Conservation (phyloP, 2,797 vertebrate species). For the Pyrocephalus nanus region DNA sequence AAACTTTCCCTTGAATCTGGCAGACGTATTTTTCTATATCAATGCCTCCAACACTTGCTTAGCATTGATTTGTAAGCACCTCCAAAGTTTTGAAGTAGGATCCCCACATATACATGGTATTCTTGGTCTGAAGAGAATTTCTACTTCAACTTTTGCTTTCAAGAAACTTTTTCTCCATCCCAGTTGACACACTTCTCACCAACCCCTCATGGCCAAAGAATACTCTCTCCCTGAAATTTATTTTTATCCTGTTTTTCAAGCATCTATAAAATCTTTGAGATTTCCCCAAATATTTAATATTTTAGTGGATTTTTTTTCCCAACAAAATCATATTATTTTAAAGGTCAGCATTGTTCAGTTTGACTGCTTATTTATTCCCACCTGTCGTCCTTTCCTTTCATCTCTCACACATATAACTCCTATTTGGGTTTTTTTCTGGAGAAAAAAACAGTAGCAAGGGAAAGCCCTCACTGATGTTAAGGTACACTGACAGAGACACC, state of each 20-base stretch:
- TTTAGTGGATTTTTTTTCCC: background rate
- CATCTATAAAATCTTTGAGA: background rate
- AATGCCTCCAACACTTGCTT: background rate
- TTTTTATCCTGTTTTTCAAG: background rate
- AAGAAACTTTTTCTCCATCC: background rate
- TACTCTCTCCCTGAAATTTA: background rate
- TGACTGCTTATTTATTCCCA: background rate
- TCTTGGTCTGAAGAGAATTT: background rate
- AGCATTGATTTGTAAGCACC: background rate
- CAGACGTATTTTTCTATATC: background rate
- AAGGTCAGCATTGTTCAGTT: background rate
- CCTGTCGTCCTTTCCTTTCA: background rate
- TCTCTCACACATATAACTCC: background rate
- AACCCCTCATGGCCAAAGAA: background rate
- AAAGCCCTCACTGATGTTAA: background rate
- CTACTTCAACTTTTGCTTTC: background rate
- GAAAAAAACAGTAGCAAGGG: background rate
- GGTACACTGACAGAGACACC: accelerated
- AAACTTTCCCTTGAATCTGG: background rate
- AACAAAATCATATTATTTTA: background rate
- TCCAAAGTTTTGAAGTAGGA: background rate
- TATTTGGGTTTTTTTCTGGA: background rate
- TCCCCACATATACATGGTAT: background rate
- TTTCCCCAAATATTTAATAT: background rate
- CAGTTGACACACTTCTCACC: background rate